A percentile compares a stretch with the other conserved stretches of the same genome.
Conservation (phyloP, 2,888 invertebrate species). For the Callyntrura guangdongensis region DNA sequence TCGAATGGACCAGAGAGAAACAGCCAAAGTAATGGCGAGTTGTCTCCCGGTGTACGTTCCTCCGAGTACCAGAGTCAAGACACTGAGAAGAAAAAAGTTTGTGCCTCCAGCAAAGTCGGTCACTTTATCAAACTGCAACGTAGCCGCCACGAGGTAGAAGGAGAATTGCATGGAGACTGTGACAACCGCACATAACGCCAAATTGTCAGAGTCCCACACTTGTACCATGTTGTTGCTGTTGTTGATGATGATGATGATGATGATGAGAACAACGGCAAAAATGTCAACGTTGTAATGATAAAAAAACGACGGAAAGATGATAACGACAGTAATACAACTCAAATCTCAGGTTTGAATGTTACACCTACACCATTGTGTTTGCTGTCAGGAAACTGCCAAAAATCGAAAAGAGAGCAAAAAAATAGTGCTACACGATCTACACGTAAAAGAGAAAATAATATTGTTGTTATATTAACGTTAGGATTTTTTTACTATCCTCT, state of each 20-base stretch:
- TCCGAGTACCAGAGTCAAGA: slow-evolving; percentile 94
- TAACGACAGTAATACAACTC: neutral
- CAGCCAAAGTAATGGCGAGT: slow-evolving; percentile 95
- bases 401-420: slow-evolving; percentile 6
- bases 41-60: slow-evolving; percentile 95
- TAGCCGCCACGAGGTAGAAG: slow-evolving; percentile 94
- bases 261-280: neutral
- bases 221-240: neutral
- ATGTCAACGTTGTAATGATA: neutral
- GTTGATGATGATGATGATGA: slow-evolving; percentile 30
- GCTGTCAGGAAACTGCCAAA: slow-evolving; percentile 13
- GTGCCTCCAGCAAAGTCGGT: slow-evolving; percentile 97
- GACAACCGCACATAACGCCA: slow-evolving; percentile 94
- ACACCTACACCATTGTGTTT: slow-evolving; percentile 24
- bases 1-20: slow-evolving; percentile 95
- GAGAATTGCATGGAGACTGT: slow-evolving; percentile 94
- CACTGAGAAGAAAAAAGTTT: slow-evolving; percentile 95
- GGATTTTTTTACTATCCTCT: neutral
- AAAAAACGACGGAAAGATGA: slow-evolving; percentile 4
- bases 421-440: neutral
- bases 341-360: too few species aligned
- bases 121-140: slow-evolving; percentile 95
- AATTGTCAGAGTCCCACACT: slow-evolving; percentile 91
- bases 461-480: neutral
- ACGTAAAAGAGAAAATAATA: neutral